Evolutionary conservation across 2,113 vertebrate species (phyloP), one percentile per base, ranked within the genome.

Genomic region (Oplegnathus fasciatus): DNA sequence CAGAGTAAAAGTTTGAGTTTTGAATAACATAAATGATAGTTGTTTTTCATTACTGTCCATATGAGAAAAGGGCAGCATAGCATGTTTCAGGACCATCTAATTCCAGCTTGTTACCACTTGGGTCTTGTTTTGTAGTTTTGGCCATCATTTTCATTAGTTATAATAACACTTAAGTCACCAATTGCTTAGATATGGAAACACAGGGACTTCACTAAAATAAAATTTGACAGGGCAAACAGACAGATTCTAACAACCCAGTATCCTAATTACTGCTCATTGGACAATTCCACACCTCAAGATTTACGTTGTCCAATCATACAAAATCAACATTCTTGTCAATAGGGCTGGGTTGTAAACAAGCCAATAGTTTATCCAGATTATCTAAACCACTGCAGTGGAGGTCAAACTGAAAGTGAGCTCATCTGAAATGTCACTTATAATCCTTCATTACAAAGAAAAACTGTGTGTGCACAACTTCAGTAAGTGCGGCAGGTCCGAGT

Each of bases 1-100:
- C 37, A 46, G 40, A 75, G 26, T 48, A 18, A 32, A 11, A 28
- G 8, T 40, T 50, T 67, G 15, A 66, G 17, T 2, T 42, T 64
- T 57, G 34, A 78, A 58, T n/a, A 0, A 68, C 20, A 40, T 52
- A 24, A 20, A 40, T 52, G 3, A 24, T 18, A 3, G 7, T 9
- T 71, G 5, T 48, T 30, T 54, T 6, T 18, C 40, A 2, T 44
- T 60, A 44, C 7, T 80, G 11, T 44, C 26, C 32, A 40, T 71
- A 44, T 44, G 20, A 65, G 9, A 46, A n/a, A 52, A 8, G 4
- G 70, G 71, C 61, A 61, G 80, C 80, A 61, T 68, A 61, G 54
- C 72, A 75, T n/a, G 13, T 60, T 40, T 28, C 2, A 0, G 54
- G 24, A 30, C 22, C 40, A 37, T 61, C 54, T 69, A 26, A 48